These are phyloP conservation scores for Napeogenes sylphis DNA, from an alignment of 2,888 invertebrate genomes.

Conservation along the genomic window DNA sequence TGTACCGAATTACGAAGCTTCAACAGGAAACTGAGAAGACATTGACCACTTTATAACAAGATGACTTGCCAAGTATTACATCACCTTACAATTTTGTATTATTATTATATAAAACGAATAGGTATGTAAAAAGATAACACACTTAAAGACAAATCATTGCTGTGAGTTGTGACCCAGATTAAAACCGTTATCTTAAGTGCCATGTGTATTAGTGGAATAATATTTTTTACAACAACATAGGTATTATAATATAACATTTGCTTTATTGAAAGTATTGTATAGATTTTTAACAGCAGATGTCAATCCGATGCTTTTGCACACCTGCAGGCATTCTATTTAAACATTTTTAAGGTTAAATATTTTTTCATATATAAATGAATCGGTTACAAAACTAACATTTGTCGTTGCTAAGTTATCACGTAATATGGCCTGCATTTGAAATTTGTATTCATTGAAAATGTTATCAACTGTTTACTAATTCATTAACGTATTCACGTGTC, in stretches of 20 bases:
- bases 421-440: neutral
- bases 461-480: conserved; percentile 22
- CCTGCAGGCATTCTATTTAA: neutral
- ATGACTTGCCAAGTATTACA: neutral
- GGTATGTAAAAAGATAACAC: too few relatives aligned
- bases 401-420: neutral
- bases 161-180: conserved; percentile 63
- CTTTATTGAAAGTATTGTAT: neutral
- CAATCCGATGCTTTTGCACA: neutral
- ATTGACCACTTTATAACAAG: conserved; percentile 13
- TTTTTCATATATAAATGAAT: too few relatives aligned
- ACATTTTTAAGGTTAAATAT: too few relatives aligned
- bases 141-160: conserved; percentile 42
- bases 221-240: neutral
- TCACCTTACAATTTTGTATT: neutral
- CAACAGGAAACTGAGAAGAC: conserved; percentile 37
- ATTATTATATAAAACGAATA: too few relatives aligned
- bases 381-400: too few relatives aligned
- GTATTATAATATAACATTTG: neutral
- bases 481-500: conserved; percentile 36
- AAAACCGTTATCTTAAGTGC: conserved; percentile 56
- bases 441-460: conserved; percentile 7
- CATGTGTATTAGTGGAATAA: conserved; percentile 55
- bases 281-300: neutral
- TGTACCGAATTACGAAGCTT: conserved; percentile 43